Conservation (phyloP, 2,113 vertebrate species). For the Protobothrops mucrosquamatus region DNA sequence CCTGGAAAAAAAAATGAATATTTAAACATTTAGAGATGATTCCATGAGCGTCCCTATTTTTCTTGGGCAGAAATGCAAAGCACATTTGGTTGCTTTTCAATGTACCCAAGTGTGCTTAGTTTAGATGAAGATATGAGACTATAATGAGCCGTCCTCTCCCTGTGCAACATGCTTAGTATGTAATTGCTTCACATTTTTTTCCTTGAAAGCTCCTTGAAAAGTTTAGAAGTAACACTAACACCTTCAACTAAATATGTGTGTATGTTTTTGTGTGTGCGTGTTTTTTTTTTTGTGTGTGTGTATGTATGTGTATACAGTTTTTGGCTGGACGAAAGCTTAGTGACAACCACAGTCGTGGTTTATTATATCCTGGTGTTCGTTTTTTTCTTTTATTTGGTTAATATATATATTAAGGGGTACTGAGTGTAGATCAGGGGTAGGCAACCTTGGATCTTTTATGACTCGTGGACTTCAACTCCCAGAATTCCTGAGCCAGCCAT, state of each 20-base stretch:
- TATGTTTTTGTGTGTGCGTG: background rate
- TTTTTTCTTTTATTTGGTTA: too few species aligned
- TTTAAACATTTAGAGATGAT: conserved; percentile 67
- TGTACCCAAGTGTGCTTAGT: conserved; percentile 46
- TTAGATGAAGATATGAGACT: conserved; percentile 53
- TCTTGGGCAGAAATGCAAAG: conserved; percentile 44
- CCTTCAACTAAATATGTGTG: background rate
- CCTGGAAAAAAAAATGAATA: conserved; percentile 48
- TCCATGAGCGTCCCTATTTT: conserved; percentile 59
- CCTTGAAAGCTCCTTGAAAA: conserved; percentile 49
- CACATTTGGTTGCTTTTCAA: conserved; percentile 52
- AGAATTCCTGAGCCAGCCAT: too few species aligned
- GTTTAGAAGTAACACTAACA: conserved; percentile 45
- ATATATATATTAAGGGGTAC: too few species aligned
- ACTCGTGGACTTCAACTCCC: too few species aligned
- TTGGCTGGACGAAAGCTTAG: too few species aligned
- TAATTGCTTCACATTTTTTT: conserved; percentile 54
- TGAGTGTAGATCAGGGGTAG: too few species aligned
- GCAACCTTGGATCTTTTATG: too few species aligned
- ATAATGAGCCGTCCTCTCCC: conserved; percentile 57
- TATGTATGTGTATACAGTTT: too few species aligned
- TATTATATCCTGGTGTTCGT: too few species aligned
- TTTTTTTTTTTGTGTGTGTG: too few species aligned
- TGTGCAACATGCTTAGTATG: conserved; percentile 44
- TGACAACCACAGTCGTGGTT: too few species aligned